Conservation (phyloP, 2,113 vertebrate species). For the Cyanoderma ruficeps region DNA sequence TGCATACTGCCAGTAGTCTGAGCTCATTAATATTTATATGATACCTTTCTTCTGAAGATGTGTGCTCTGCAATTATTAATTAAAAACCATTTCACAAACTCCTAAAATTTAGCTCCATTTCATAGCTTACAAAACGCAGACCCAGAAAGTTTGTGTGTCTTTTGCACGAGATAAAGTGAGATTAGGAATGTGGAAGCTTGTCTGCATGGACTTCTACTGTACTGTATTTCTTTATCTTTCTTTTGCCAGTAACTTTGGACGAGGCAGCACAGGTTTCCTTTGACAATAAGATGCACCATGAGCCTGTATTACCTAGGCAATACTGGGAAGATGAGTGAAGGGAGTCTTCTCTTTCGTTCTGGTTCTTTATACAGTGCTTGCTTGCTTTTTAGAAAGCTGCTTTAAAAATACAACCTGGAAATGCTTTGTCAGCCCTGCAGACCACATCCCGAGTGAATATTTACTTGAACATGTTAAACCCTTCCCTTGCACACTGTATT, state of each 20-base stretch:
- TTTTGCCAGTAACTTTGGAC: neutral
- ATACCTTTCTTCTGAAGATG: conserved; percentile 23
- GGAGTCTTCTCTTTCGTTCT: neutral
- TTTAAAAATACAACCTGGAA: neutral
- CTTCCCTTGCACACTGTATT: neutral
- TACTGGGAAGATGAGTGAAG: neutral
- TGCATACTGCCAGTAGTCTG: neutral
- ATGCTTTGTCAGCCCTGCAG: neutral
- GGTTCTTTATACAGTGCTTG: neutral
- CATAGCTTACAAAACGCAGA: neutral
- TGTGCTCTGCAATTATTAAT: conserved; percentile 43
- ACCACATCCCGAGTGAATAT: neutral
- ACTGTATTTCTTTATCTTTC: neutral
- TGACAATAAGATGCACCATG: neutral
- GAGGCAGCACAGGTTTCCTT: neutral
- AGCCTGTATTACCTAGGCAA: neutral
- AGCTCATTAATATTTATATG: conserved; percentile 62
- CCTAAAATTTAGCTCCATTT: conserved; percentile 26
- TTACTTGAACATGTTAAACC: neutral
- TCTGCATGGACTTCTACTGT: neutral
- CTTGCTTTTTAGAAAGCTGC: neutral
- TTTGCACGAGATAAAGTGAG: neutral
- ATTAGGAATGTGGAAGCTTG: neutral
- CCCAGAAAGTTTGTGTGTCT: neutral
- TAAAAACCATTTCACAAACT: neutral